These are phyloP conservation scores for Smittia aterrima DNA, from an alignment of 2,888 invertebrate genomes.

Conservation along the genomic window DNA sequence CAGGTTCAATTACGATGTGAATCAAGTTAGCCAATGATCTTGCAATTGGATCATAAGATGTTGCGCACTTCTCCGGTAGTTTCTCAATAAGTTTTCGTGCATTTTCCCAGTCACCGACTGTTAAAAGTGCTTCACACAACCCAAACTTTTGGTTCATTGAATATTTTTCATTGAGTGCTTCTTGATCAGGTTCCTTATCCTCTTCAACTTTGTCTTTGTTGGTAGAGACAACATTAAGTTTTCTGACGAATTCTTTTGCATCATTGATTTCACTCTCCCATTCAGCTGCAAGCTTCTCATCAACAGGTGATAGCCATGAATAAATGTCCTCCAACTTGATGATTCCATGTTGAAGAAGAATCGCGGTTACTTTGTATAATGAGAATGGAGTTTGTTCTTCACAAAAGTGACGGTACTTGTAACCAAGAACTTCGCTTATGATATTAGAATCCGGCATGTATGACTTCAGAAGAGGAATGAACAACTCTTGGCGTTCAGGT, in stretches of 20 bases:
- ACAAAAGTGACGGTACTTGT: constrained; percentile 76
- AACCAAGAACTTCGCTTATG: constrained; percentile 91
- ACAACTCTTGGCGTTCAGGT: constrained; percentile 73
- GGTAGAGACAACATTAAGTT: constrained; percentile 77
- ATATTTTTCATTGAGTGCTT: constrained; percentile 48
- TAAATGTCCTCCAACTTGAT: constrained; percentile 86
- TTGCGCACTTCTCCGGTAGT: constrained; percentile 76
- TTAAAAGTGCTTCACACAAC: constrained; percentile 82
- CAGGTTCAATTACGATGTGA: constrained; percentile 79
- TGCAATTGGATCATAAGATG: constrained; percentile 76
- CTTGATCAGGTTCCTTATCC: constrained; percentile 66
- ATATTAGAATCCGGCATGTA: constrained; percentile 87
- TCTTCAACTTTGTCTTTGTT: constrained; percentile 76
- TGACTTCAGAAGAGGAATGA: constrained; percentile 79
- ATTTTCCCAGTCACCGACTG: constrained; percentile 87
- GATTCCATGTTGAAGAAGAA: constrained; percentile 83
- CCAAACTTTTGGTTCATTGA: constrained; percentile 87
- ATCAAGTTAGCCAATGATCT: constrained; percentile 74
- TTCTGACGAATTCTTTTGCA: constrained; percentile 84
- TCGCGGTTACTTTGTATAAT: constrained; percentile 84
- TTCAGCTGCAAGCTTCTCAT: constrained; percentile 73
- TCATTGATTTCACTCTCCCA: constrained; percentile 79
- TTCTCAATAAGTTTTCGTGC: constrained; percentile 76
- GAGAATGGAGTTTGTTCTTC: constrained; percentile 72
- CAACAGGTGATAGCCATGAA: constrained; percentile 85